phyloP scores from a whole-genome alignment of 2,797 vertebrate genomes.

The Orestias chungarensis region DNA sequence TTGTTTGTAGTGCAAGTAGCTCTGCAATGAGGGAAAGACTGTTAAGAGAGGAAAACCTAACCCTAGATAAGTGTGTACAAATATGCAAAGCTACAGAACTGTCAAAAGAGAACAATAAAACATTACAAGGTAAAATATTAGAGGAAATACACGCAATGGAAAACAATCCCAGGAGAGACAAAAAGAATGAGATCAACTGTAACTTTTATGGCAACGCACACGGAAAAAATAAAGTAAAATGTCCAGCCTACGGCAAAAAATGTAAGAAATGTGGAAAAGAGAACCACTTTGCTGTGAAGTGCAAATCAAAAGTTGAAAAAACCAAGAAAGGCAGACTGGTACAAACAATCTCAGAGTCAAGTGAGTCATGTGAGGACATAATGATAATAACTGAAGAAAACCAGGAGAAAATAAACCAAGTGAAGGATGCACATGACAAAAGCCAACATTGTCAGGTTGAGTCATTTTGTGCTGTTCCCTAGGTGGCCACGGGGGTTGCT shows the following conservation, averaged over 20 bases:
- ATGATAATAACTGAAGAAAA: neutral
- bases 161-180: neutral
- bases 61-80: conserved; percentile 19
- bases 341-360: neutral
- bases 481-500: too few species aligned
- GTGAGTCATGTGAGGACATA: neutral
- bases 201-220: conserved; percentile 4
- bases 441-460: too few species aligned
- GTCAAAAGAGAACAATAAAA: conserved; percentile 28
- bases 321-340: neutral
- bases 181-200: neutral
- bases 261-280: conserved; percentile 7
- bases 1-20: conserved; percentile 27
- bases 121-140: conserved; percentile 4
- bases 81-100: conserved; percentile 32
- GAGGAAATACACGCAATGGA: conserved; percentile 28
- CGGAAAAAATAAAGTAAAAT: neutral
- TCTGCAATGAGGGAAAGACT: conserved; percentile 15
- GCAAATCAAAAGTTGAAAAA: neutral
- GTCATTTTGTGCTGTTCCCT: too few species aligned
- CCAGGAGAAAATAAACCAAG: neutral
- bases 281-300: neutral
- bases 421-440: neutral
- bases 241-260: conserved; percentile 3
- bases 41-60: conserved; percentile 26